Evolutionary conservation across 2,888 invertebrate genomes (phyloP).

Genomic region (Pyrrhosoma nymphula): DNA sequence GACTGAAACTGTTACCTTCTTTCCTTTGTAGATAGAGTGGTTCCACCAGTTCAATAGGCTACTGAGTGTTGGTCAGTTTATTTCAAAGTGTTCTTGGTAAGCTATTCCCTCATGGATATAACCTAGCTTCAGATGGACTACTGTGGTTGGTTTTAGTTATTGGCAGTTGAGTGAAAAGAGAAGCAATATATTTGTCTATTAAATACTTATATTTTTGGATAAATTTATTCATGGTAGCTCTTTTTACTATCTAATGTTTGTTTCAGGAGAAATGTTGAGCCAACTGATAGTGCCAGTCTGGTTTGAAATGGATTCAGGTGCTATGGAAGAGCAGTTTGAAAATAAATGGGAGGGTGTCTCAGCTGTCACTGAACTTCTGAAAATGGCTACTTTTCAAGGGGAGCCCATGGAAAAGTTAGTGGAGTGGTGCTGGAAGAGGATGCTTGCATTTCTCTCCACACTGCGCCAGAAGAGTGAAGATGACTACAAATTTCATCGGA

Average conservation of each 20-base stretch:
- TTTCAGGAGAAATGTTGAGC: slow-evolving; percentile 50
- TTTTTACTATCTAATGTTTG: background rate
- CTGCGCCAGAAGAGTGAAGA: background rate
- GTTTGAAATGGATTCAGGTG: slow-evolving; percentile 50
- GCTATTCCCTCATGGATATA: too few species aligned
- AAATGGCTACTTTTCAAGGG: background rate
- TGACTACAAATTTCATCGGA: background rate
- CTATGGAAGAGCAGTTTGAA: slow-evolving; percentile 47
- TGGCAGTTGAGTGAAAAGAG: too few species aligned
- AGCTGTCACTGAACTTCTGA: background rate
- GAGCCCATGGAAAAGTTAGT: background rate
- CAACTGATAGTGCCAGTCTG: slow-evolving; percentile 29
- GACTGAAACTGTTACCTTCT: too few species aligned
- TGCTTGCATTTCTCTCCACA: background rate
- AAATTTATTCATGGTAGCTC: background rate
- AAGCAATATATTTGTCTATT: too few species aligned
- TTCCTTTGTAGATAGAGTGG: too few species aligned
- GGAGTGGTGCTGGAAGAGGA: slow-evolving; percentile 12
- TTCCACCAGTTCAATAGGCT: too few species aligned
- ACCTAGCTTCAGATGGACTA: too few species aligned
- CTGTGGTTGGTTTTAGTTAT: too few species aligned
- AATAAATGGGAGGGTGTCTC: slow-evolving; percentile 33
- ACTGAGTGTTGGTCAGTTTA: too few species aligned
- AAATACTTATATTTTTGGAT: too few species aligned
- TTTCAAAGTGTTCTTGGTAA: too few species aligned